A percentile compares a stretch with the other conserved stretches of the same genome.
These are phyloP conservation scores for Netelia inedita DNA, from an alignment of 2,888 invertebrate species.

Conservation along the genomic window DNA sequence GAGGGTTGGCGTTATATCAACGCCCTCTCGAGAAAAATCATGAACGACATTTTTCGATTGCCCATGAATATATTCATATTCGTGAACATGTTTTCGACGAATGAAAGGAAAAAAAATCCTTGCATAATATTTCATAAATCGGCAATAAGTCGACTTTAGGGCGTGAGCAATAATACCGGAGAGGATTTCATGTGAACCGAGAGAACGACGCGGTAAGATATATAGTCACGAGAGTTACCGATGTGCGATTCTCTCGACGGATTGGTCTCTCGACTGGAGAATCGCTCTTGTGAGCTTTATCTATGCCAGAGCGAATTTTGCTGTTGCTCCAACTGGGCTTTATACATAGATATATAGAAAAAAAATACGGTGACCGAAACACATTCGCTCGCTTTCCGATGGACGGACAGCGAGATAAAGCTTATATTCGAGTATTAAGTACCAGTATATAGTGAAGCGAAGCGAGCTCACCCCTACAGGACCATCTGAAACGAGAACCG, in stretches of 20 bases:
- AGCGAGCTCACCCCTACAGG: not conserved
- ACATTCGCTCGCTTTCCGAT: constrained; percentile 9
- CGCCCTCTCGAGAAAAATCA: constrained; percentile 1
- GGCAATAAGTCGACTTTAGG: constrained; percentile 45
- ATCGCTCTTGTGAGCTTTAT: constrained; percentile 58
- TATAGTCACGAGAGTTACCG: constrained; percentile 21
- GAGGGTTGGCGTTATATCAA: not conserved
- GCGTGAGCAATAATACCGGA: constrained; percentile 54
- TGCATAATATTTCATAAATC: constrained; percentile 57
- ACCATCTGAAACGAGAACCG: not conserved
- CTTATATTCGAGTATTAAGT: constrained; percentile 38
- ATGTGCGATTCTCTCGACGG: constrained; percentile 17
- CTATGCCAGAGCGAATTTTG: constrained; percentile 9
- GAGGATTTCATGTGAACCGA: constrained; percentile 55
- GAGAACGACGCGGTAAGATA: constrained; percentile 14
- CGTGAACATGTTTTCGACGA: not conserved
- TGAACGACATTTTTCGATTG: not conserved
- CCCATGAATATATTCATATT: not conserved
- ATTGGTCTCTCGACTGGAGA: constrained; percentile 34
- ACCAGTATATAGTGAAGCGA: not conserved
- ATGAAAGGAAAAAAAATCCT: not conserved
- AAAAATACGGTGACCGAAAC: constrained; percentile 3
- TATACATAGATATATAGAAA: constrained; percentile 18
- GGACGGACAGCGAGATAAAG: constrained; percentile 30
- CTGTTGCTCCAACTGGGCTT: constrained; percentile 40